phyloP scores from a whole-genome alignment of 2,797 vertebrate genomes.

The Acipenser ruthenus region DNA sequence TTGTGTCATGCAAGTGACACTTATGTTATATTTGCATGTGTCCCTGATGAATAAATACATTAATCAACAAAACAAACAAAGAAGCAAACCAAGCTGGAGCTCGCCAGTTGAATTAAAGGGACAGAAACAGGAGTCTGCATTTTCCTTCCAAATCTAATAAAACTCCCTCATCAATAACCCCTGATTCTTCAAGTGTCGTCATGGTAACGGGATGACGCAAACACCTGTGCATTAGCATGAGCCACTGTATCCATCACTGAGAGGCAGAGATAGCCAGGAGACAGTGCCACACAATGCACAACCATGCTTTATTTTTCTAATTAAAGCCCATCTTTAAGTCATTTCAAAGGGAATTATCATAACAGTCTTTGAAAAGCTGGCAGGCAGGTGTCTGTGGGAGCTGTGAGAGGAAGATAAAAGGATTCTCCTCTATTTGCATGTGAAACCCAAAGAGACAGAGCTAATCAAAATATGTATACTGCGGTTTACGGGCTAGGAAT shows the following conservation, averaged over 20 bases:
- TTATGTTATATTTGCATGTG: no score
- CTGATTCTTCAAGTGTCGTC: slow-evolving; percentile 52
- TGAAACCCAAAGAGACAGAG: no score
- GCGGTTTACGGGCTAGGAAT: no score
- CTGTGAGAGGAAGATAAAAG: no score
- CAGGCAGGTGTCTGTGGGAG: slow-evolving; percentile 38
- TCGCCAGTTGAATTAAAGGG: no score
- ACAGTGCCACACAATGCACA: slow-evolving; percentile 16
- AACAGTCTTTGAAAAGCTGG: slow-evolving; percentile 22
- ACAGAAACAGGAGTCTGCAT: no score
- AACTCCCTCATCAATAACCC: slow-evolving; percentile 26
- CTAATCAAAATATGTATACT: no score
- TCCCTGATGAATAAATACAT: no score
- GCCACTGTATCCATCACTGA: slow-evolving; percentile 27
- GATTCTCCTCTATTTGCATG: no score
- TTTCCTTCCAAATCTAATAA: slow-evolving; percentile 1
- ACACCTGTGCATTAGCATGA: slow-evolving; percentile 66
- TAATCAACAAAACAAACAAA: no score
- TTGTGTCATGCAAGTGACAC: no score
- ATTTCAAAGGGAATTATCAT: slow-evolving; percentile 51
- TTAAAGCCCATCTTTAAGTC: slow-evolving; percentile 41
- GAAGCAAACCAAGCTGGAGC: no score
- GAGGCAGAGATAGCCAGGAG: slow-evolving; percentile 26
- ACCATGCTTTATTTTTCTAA: slow-evolving; percentile 41
- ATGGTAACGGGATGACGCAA: slow-evolving; percentile 57